phyloP scores from a whole-genome alignment of 2,113 vertebrate genomes.

The Rhodinocichla rosea region DNA sequence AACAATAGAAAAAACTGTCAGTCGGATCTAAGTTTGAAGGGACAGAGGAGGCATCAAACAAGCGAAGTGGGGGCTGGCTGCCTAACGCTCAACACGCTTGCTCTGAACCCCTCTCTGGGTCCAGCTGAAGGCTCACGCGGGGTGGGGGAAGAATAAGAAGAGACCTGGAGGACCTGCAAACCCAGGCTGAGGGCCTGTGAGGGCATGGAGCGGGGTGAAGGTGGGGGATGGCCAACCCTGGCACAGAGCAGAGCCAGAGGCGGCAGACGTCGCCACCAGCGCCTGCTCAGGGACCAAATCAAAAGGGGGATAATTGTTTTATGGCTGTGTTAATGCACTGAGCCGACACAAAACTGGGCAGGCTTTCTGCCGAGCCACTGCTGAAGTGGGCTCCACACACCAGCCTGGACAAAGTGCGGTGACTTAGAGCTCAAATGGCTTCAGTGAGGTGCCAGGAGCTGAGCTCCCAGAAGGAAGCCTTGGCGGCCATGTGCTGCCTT shows the following conservation, averaged over 20 bases:
- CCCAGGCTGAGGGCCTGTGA: background rate
- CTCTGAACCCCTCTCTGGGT: background rate
- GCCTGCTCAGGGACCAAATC: constrained; percentile 15
- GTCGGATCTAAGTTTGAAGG: constrained; percentile 71
- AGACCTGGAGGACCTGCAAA: background rate
- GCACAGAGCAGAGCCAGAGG: background rate
- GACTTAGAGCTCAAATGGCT: constrained; percentile 53
- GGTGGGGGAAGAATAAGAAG: background rate
- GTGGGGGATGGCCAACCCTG: background rate
- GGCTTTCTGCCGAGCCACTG: background rate
- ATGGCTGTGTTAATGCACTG: constrained; percentile 41
- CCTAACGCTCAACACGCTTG: background rate
- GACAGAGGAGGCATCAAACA: constrained; percentile 64
- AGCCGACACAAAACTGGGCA: constrained; percentile 32
- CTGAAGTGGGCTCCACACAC: background rate
- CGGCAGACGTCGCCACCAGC: background rate
- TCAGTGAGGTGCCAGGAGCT: constrained; percentile 33
- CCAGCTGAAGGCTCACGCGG: background rate
- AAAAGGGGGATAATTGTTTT: constrained; percentile 60
- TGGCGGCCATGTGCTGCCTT: background rate
- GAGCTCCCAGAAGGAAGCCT: constrained; percentile 51
- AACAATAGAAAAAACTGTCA: constrained; percentile 85
- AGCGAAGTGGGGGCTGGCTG: constrained; percentile 1
- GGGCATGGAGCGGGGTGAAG: background rate
- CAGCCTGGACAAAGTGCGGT: background rate